A percentile compares a stretch with the other conserved stretches of the same genome.
Conservation (phyloP, 2,797 vertebrate genomes). For the Chiroxiphia lanceolata region DNA sequence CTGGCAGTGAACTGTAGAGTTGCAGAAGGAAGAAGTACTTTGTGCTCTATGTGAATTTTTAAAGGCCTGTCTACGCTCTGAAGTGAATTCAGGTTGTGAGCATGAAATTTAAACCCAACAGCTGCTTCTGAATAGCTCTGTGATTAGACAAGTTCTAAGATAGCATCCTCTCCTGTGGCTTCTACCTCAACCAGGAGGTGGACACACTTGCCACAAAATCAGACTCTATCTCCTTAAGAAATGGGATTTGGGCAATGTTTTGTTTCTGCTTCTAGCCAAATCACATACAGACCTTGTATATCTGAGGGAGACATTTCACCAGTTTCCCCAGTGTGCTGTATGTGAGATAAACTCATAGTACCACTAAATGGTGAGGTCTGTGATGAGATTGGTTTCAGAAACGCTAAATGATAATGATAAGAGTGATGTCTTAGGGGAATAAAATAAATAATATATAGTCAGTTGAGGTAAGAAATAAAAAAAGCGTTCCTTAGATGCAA, state of each 20-base stretch:
- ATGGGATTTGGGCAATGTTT: background rate
- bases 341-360: background rate
- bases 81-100: background rate
- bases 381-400: background rate
- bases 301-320: background rate
- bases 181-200: background rate
- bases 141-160: background rate
- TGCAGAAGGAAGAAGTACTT: background rate
- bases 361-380: background rate
- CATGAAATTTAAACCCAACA: background rate
- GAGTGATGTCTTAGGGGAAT: background rate
- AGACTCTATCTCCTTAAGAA: background rate
- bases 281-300: background rate
- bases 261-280: background rate
- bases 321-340: background rate
- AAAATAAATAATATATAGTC: background rate
- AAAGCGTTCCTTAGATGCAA: background rate
- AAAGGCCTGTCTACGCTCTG: background rate
- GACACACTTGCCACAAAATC: background rate
- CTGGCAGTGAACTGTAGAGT: background rate
- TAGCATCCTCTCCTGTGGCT: background rate
- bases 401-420: background rate
- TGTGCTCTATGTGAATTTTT: background rate
- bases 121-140: background rate
- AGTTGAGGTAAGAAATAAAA: background rate